phyloP scores from a whole-genome alignment of 1,140 invertebrate genomes.

The Cryptotermes secundus region DNA sequence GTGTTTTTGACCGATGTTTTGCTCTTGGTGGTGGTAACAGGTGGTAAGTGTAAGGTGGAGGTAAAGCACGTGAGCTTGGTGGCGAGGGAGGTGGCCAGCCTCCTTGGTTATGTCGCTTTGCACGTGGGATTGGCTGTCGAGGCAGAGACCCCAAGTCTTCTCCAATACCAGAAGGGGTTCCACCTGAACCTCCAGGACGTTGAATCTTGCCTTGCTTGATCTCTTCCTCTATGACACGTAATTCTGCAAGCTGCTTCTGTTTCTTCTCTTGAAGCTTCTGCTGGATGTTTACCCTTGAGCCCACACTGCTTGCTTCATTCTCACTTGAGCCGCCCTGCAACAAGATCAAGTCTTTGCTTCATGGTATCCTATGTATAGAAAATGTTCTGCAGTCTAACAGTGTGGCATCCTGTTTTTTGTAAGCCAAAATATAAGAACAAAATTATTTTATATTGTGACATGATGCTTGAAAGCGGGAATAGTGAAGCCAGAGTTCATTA shows the following conservation, averaged over 20 bases:
- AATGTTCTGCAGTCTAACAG: no score
- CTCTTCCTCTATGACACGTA: constrained; percentile 76
- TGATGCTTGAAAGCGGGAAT: no score
- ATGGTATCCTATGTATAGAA: no score
- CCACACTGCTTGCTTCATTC: constrained; percentile 69
- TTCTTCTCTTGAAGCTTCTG: constrained; percentile 87
- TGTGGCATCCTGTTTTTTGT: no score
- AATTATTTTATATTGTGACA: no score
- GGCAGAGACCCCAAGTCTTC: constrained; percentile 45
- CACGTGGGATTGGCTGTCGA: constrained; percentile 48
- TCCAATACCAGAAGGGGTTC: constrained; percentile 1
- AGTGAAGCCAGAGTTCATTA: no score
- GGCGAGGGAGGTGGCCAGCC: constrained; percentile 51
- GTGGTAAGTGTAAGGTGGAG: constrained; percentile 40
- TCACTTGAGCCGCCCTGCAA: constrained; percentile 63
- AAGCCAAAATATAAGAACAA: no score
- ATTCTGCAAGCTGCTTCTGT: constrained; percentile 80
- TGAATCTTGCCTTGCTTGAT: constrained; percentile 80
- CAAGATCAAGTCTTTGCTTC: neutral
- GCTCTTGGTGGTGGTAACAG: constrained; percentile 42
- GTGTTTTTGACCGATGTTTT: constrained; percentile 63
- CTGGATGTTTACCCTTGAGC: constrained; percentile 79
- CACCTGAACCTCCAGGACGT: constrained; percentile 46
- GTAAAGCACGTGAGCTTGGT: constrained; percentile 44
- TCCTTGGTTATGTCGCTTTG: constrained; percentile 54